Conservation (phyloP, 2,888 invertebrate genomes). For the Drosophila yooni region DNA sequence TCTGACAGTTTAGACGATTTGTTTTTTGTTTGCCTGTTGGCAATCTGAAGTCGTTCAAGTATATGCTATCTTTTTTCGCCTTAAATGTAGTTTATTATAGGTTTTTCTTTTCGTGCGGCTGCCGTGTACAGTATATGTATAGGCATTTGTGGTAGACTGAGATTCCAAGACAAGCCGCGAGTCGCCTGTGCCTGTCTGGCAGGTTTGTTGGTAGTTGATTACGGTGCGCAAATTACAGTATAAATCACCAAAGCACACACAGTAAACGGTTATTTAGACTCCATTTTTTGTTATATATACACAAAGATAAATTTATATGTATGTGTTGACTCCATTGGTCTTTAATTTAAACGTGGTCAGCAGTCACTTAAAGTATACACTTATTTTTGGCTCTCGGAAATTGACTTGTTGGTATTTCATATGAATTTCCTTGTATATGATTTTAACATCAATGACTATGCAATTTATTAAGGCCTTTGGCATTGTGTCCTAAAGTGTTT, state of each 20-base stretch:
- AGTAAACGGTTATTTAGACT: conserved; percentile 54
- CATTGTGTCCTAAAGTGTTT: conserved; percentile 55
- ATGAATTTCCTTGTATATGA: conserved; percentile 11
- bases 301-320: background rate
- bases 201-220: conserved; percentile 50
- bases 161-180: conserved; percentile 2
- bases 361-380: conserved; percentile 20
- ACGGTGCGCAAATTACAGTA: conserved; percentile 71
- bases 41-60: conserved; percentile 56
- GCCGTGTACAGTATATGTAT: conserved; percentile 6
- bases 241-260: conserved; percentile 65
- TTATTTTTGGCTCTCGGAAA: conserved; percentile 2
- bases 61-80: conserved; percentile 57
- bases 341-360: conserved; percentile 27
- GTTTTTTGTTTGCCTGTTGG: conserved; percentile 37
- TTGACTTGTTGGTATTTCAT: background rate
- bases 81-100: conserved; percentile 8
- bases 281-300: conserved; percentile 16
- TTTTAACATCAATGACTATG: conserved; percentile 40
- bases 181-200: conserved; percentile 11
- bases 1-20: conserved; percentile 21
- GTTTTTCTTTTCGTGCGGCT: conserved; percentile 32
- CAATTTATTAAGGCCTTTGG: conserved; percentile 53
- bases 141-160: conserved; percentile 27
- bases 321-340: conserved; percentile 39